Percentiles rank a stretch among this genome's conserved stretches.
These are phyloP conservation scores for Philereme transversata DNA, from an alignment of 2,888 invertebrate species.

Conservation along the genomic window DNA sequence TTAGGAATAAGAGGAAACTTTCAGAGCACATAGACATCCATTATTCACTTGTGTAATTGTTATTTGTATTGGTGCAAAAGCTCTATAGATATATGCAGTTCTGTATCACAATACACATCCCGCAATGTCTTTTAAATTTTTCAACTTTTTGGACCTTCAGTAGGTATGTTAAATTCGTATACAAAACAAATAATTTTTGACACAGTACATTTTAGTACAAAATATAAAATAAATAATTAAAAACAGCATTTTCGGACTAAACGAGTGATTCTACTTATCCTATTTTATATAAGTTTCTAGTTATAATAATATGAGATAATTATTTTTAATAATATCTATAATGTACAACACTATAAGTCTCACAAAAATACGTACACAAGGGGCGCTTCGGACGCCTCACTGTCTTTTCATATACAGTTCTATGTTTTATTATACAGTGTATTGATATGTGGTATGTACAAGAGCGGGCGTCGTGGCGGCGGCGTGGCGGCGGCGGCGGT, in stretches of 20 bases:
- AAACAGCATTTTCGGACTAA: constrained; percentile 75
- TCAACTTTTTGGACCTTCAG: constrained; percentile 21
- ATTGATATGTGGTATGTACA: constrained; percentile 80
- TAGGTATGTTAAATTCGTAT: constrained; percentile 22
- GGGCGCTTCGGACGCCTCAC: constrained; percentile 53
- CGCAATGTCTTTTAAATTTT: constrained; percentile 11
- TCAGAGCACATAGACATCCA: constrained; percentile 1
- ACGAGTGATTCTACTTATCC: constrained; percentile 77
- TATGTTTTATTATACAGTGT: constrained; percentile 62
- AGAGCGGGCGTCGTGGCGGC: constrained; percentile 54
- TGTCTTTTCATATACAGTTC: constrained; percentile 64
- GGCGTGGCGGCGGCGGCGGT: constrained; percentile 45
- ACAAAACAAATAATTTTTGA: constrained; percentile 23
- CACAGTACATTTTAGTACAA: constrained; percentile 47
- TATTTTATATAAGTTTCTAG: constrained; percentile 62
- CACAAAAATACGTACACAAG: constrained; percentile 67
- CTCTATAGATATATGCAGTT: not conserved
- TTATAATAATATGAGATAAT: constrained; percentile 64
- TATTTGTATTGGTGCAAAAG: constrained; percentile 6
- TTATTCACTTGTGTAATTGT: constrained; percentile 5
- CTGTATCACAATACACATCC: not conserved
- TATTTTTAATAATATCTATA: constrained; percentile 75
- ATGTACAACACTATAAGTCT: constrained; percentile 80
- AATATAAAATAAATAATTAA: constrained; percentile 65
- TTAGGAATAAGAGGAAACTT: constrained; percentile 6